Conservation (phyloP, 2,797 vertebrate genomes). For the Fistularia commersonii region DNA sequence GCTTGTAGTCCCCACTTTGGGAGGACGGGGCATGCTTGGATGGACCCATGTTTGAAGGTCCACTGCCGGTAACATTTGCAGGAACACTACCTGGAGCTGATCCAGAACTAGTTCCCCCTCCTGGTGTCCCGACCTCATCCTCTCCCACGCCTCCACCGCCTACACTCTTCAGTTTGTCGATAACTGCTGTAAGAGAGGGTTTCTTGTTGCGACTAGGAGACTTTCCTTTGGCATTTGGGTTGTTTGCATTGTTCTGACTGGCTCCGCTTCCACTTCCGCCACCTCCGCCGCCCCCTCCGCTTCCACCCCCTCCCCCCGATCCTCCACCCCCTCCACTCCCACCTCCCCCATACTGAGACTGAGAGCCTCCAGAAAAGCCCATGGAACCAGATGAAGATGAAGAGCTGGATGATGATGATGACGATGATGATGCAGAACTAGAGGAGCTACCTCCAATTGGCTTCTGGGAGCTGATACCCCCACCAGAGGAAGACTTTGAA, state of each 20-base stretch:
- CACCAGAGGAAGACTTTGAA: constrained; percentile 87
- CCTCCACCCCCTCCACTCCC: constrained; percentile 49
- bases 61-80: constrained; percentile 67
- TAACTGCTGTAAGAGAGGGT: constrained; percentile 95
- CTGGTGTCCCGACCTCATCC: constrained; percentile 83
- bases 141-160: constrained; percentile 89
- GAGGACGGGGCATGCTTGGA: constrained; percentile 85
- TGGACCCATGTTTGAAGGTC: constrained; percentile 66
- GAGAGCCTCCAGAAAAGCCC: constrained; percentile 74
- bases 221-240: constrained; percentile 91
- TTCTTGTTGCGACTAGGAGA: constrained; percentile 99
- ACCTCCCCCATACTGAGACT: constrained; percentile 74
- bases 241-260: constrained; percentile 71
- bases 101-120: constrained; percentile 67
- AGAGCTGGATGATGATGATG: constrained; percentile 69
- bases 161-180: constrained; percentile 97
- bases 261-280: constrained; percentile 26
- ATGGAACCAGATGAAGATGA: constrained; percentile 71
- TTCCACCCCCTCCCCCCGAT: constrained; percentile 32
- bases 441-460: constrained; percentile 81
- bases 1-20: constrained; percentile 89
- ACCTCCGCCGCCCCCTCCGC: constrained; percentile 36
- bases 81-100: constrained; percentile 69
- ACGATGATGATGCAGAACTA: constrained; percentile 65
- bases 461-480: constrained; percentile 89